Evolutionary conservation across 1,140 invertebrate species (phyloP), one percentile per base, ranked within the genome.

Genomic region (Pinna nobilis): DNA sequence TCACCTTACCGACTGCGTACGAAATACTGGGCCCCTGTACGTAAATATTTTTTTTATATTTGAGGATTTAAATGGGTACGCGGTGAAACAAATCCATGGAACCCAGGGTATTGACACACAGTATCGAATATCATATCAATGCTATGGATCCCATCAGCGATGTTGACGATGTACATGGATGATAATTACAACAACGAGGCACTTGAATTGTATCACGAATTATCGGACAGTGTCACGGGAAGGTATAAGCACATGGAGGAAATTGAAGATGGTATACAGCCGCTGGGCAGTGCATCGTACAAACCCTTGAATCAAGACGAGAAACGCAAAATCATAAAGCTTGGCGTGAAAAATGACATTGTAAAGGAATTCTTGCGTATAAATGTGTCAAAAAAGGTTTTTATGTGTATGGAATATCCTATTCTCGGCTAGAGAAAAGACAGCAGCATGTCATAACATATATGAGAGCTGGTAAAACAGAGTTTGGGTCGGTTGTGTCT

Each of bases 11-110:
- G 74, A 77, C 35, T 65, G 65, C 65, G 78, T 80, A 6, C 47
- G 72, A n/a, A 25, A 69, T n/a, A n/a, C 77, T 20, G 78, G 78
- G 20, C 78, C 78, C 28, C 49, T 77, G 7, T 80, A 69, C 61
- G 67, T 68, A 7, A 41, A 69, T 35, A 71, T 67, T 44, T 80
- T 75, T 39, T 80, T 77, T 70, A 30, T 55, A 30, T 78, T 70
- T 67, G 76, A 78, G 51, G 67, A 78, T 35, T 60, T 61, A 61
- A 78, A 78, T 70, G 71, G 70, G 13, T 33, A 55, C 53, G 7
- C 74, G 7, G 32, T 78, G 11, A 78, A 70, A 71, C 39, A 70
- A 55, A 74, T 78, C 23, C 20, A 41, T 44, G 76, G 67, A n/a
- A 78, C 70, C 1, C 76, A 74, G 64, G 63, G 55, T 33, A 74